Evolutionary conservation across 2,888 invertebrate species (phyloP).

Genomic region (Aleiodes alternator): DNA sequence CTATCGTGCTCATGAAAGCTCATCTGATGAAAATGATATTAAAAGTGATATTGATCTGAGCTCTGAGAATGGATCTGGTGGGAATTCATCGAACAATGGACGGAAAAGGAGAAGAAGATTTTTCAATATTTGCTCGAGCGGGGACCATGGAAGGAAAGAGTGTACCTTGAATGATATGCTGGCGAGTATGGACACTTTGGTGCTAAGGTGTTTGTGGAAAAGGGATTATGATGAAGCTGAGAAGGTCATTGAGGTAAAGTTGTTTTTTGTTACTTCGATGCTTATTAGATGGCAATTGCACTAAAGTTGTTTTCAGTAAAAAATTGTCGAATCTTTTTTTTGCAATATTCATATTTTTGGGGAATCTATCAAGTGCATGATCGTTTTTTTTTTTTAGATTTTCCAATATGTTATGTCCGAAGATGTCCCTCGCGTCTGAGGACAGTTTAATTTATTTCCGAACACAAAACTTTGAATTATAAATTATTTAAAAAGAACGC

Average conservation of each 20-base stretch:
- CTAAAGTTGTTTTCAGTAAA: too few relatives aligned
- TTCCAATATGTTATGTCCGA: too few relatives aligned
- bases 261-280: background rate
- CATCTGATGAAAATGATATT: conserved; percentile 60
- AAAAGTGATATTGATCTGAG: conserved; percentile 61
- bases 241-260: conserved; percentile 86
- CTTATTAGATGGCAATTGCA: too few relatives aligned
- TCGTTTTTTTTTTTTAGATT: too few relatives aligned
- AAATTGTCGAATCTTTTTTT: background rate
- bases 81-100: conserved; percentile 71
- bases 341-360: too few relatives aligned
- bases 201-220: conserved; percentile 85
- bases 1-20: conserved; percentile 61
- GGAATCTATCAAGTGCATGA: too few relatives aligned
- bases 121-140: background rate
- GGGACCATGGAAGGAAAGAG: conserved; percentile 60
- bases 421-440: too few relatives aligned
- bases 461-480: too few relatives aligned
- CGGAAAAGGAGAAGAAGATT: conserved; percentile 71
- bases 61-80: conserved; percentile 70
- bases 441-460: too few relatives aligned
- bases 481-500: too few relatives aligned
- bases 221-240: conserved; percentile 85
- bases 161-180: conserved; percentile 83
- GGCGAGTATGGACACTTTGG: conserved; percentile 84